phyloP scores from a whole-genome alignment of 1,140 invertebrate genomes.

The Zophobas atratus region DNA sequence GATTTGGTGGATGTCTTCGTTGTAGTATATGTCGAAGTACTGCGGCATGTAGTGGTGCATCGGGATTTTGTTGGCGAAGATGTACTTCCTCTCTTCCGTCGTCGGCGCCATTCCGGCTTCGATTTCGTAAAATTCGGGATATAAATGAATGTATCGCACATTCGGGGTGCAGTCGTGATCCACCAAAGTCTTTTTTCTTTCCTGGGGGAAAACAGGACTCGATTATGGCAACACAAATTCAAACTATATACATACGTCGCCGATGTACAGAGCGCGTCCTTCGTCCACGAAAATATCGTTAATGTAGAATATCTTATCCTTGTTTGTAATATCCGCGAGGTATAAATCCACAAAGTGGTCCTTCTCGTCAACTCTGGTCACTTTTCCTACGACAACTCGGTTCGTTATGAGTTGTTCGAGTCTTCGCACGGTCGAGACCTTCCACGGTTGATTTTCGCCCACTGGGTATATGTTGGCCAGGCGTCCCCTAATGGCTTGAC shows the following conservation, averaged over 20 bases:
- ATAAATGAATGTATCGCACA: conserved; percentile 55
- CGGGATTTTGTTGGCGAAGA: conserved; percentile 50
- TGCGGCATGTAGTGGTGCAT: conserved; percentile 57
- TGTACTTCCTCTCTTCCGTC: conserved; percentile 49
- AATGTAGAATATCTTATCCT: conserved; percentile 56
- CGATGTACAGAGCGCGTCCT: conserved; percentile 54
- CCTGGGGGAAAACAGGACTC: conserved; percentile 43
- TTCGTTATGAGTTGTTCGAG: conserved; percentile 54
- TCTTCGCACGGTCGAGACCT: conserved; percentile 11
- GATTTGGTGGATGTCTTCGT: conserved; percentile 20
- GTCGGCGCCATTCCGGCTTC: conserved; percentile 56
- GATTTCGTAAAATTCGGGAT: conserved; percentile 58
- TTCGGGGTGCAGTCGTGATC: conserved; percentile 47
- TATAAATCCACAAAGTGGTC: conserved; percentile 56
- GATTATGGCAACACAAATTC: neutral
- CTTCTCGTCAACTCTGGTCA: conserved; percentile 56
- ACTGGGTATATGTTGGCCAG: conserved; percentile 55
- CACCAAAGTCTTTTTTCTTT: conserved; percentile 41
- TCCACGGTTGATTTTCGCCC: conserved; percentile 55
- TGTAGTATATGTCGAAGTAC: conserved; percentile 50
- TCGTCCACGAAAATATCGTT: conserved; percentile 59
- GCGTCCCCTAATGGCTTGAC: conserved; percentile 59
- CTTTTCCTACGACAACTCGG: conserved; percentile 53
- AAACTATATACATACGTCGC: conserved; percentile 55
- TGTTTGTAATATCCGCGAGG: conserved; percentile 58